Conservation (phyloP, 1,140 invertebrate species). For the Dreissena rostriformis region DNA sequence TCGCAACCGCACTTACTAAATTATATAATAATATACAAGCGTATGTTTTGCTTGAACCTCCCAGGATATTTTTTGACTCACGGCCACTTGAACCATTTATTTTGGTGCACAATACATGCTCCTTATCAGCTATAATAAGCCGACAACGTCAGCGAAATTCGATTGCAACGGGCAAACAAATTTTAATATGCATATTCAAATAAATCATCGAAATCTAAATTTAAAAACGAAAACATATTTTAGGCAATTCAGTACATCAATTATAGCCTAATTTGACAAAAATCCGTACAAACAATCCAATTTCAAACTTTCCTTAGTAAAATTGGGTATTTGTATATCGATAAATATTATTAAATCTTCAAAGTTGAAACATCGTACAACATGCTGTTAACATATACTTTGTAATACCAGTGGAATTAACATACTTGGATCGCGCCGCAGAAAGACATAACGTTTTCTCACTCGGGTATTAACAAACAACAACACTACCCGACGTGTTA, state of each 20-base stretch:
- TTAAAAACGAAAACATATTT: neutral
- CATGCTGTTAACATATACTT: conserved; percentile 49
- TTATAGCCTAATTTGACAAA: conserved; percentile 42
- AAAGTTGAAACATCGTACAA: conserved; percentile 22
- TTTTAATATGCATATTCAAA: too few relatives aligned
- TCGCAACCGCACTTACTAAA: too few relatives aligned
- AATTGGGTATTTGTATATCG: conserved; percentile 41
- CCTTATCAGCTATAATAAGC: too few relatives aligned
- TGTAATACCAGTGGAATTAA: conserved; percentile 40
- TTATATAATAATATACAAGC: too few relatives aligned
- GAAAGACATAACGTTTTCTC: conserved; percentile 1
- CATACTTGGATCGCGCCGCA: conserved; percentile 41
- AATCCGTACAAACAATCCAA: conserved; percentile 40
- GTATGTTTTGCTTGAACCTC: too few relatives aligned
- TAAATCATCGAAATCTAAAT: too few relatives aligned
- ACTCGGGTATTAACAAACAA: conserved; percentile 46
- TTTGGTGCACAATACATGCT: too few relatives aligned
- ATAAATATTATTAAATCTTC: conserved; percentile 57
- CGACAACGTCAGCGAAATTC: too few relatives aligned
- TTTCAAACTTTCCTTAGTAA: conserved; percentile 50
- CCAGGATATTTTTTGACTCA: too few relatives aligned
- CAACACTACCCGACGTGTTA: conserved; percentile 55
- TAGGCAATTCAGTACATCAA: conserved; percentile 15
- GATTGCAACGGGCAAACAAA: too few relatives aligned
- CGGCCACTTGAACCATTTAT: too few relatives aligned